Conservation (phyloP, 2,888 invertebrate species). For the Protophormia terraenovae region DNA sequence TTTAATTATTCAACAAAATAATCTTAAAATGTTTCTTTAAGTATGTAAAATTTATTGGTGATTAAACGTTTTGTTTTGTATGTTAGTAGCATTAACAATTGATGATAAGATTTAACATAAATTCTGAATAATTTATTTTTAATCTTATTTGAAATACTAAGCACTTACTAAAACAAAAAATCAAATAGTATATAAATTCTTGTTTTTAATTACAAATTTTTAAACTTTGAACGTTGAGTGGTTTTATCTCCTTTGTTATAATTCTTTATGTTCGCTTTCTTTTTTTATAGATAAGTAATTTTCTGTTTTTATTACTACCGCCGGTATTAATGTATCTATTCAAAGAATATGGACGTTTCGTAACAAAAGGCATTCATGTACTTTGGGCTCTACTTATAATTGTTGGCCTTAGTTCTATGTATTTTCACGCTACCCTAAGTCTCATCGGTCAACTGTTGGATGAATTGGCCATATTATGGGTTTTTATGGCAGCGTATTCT, state of each 20-base stretch:
- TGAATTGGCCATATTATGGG: conserved; percentile 91
- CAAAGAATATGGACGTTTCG: conserved; percentile 88
- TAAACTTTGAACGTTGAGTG: conserved; percentile 14
- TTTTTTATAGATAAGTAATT: conserved; percentile 87
- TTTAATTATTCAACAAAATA: no score
- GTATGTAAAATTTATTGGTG: no score
- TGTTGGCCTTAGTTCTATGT: conserved; percentile 90
- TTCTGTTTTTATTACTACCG: conserved; percentile 89
- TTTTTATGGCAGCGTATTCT: conserved; percentile 89
- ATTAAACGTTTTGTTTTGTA: no score
- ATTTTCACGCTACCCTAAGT: conserved; percentile 92
- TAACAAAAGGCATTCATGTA: conserved; percentile 90
- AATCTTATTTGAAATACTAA: background rate
- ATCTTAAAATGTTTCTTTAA: no score
- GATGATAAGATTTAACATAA: background rate
- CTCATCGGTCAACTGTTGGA: conserved; percentile 91
- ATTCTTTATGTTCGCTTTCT: conserved; percentile 35
- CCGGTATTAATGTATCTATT: conserved; percentile 90
- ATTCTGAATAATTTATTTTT: background rate
- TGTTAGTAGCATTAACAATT: background rate
- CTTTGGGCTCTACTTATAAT: conserved; percentile 90
- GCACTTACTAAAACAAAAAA: background rate
- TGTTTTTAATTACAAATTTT: background rate
- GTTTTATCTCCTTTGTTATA: conserved; percentile 20
- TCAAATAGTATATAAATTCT: background rate